Base-by-base conservation (phyloP, 2,797 vertebrate species). In the Hipposideros larvatus region DNA sequence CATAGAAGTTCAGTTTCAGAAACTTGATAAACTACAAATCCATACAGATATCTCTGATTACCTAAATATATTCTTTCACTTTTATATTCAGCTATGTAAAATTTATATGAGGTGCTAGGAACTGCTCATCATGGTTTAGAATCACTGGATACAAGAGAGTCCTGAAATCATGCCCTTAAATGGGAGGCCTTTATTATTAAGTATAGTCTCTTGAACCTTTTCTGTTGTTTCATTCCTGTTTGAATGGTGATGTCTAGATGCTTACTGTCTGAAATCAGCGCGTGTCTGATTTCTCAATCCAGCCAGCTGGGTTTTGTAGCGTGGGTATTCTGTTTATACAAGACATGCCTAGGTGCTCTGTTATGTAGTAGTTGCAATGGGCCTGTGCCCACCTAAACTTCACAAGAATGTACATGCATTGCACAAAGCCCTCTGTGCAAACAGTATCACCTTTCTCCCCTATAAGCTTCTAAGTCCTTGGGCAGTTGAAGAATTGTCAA, bases 361-460 rank as follows among this genome's bases (percentile, higher is more conserved):
- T 70, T 51, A 48, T 43, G 24, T 10, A 46, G 57, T 61, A 78
- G 85, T 21, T 88, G 73, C 59, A 68, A 48, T 83, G 59, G 43
- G 75, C 24, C 43, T 15, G n/a, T 96, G 94, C 85, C 93, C 61
- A 71, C 90, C 75, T 73, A 89, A 66, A 94, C 48, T 53, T 66
- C 78, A 90, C 55, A 85, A 63, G 1, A 53, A 57, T 53, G 61
- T 65, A 71, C 88, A 28, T 43, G 59, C 4, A 71, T 41, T 7
- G 0, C 4, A 5, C 75, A 57, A 70, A 71, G 77, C 15, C 15
- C 77, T n/a, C 65, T 80, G 11, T 82, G 5, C 65, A 88, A 92
- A 95, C 90, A 91, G 53, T 92, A 74, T 93, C 94, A 59, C 71
- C 75, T 95, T 93, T 75, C 90, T 78, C 41, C 37, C 15, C n/a